phyloP scores from a whole-genome alignment of 2,888 invertebrate genomes.

The Drosophila rubida region DNA sequence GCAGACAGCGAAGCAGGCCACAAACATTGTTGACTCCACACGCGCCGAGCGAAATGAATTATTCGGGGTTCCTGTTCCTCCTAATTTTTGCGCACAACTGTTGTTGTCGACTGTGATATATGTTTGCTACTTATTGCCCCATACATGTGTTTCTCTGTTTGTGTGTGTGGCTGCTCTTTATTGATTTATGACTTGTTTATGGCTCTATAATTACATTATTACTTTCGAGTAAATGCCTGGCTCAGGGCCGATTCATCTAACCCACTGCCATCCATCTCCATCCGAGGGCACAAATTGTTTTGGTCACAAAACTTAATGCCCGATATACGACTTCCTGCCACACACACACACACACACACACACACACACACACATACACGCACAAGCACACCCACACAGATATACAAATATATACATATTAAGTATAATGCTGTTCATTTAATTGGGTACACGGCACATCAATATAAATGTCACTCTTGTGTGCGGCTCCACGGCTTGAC shows the following conservation, averaged over 20 bases:
- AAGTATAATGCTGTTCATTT: constrained; percentile 41
- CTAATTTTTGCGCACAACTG: constrained; percentile 6
- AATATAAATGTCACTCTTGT: constrained; percentile 67
- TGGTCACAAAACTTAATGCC: constrained; percentile 63
- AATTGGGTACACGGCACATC: constrained; percentile 61
- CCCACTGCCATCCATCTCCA: background rate
- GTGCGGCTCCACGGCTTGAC: constrained; percentile 44
- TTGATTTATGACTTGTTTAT: constrained; percentile 78
- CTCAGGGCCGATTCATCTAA: constrained; percentile 20
- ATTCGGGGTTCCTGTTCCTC: constrained; percentile 49
- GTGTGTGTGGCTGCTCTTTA: constrained; percentile 43
- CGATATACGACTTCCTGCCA: constrained; percentile 56
- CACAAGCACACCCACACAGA: background rate
- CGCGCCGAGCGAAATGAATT: constrained; percentile 56
- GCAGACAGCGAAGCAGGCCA: background rate
- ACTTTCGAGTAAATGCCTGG: constrained; percentile 46
- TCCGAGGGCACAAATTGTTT: constrained; percentile 51
- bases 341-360: constrained; percentile 20
- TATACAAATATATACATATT: constrained; percentile 5
- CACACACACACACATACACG: background rate
- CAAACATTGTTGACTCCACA: constrained; percentile 1
- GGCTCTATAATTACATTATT: constrained; percentile 75
- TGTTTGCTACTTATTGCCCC: constrained; percentile 41
- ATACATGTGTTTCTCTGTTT: constrained; percentile 6
- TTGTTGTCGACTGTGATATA: constrained; percentile 26